phyloP scores from a whole-genome alignment of 1,140 invertebrate genomes.

The Melipona quadrifasciata region DNA sequence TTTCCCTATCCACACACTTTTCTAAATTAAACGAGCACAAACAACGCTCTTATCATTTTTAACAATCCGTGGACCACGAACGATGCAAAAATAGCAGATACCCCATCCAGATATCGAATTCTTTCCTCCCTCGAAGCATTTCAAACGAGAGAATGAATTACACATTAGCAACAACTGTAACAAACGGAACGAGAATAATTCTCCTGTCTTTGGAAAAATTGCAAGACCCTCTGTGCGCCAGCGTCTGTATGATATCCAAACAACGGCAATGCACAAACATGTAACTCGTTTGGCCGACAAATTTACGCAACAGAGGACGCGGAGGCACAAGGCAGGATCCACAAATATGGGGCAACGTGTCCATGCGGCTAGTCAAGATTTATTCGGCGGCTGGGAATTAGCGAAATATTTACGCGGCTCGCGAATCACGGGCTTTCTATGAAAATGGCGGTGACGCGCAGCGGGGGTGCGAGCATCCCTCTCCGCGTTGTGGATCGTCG shows the following conservation, averaged over 20 bases:
- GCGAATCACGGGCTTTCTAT: conserved; percentile 45
- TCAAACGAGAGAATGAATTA: too few species aligned
- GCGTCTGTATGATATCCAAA: neutral
- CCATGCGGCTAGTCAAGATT: conserved; percentile 52
- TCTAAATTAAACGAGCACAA: too few species aligned
- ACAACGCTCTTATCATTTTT: too few species aligned
- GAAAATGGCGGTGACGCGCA: neutral
- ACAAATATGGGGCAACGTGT: conserved; percentile 51
- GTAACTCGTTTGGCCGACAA: conserved; percentile 11
- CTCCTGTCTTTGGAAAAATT: too few species aligned
- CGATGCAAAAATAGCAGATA: too few species aligned
- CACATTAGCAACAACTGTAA: too few species aligned
- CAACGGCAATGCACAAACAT: neutral
- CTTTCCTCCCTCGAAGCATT: too few species aligned
- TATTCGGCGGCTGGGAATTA: conserved; percentile 67
- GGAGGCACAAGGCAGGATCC: neutral
- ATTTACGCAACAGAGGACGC: neutral
- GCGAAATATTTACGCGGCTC: conserved; percentile 66
- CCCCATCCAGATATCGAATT: too few species aligned
- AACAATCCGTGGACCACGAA: too few species aligned
- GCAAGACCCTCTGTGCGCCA: too few species aligned
- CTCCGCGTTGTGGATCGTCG: conserved; percentile 16
- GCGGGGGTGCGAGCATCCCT: neutral
- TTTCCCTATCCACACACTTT: too few species aligned
- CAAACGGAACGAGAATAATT: too few species aligned